These are phyloP conservation scores for Sminthopsis crassicaudata DNA, from an alignment of 2,113 vertebrate species.

Conservation along the genomic window DNA sequence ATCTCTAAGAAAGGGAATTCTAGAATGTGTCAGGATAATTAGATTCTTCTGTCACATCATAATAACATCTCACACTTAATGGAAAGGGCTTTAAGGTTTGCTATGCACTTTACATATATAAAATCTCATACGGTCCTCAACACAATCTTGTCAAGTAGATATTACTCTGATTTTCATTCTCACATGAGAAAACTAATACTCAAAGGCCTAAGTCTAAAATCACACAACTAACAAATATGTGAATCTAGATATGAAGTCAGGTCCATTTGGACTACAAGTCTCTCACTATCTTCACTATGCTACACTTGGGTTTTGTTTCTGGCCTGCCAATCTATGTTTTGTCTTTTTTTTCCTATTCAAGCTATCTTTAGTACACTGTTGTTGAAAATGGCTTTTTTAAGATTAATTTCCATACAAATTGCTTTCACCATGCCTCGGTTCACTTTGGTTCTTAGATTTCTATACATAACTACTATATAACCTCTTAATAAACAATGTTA, in stretches of 20 bases:
- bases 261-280: background rate
- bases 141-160: background rate
- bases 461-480: background rate
- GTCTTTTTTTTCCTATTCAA: background rate
- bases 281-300: background rate
- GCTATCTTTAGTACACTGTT: background rate
- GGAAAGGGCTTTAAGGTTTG: background rate
- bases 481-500: background rate
- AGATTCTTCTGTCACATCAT: background rate
- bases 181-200: constrained; percentile 5
- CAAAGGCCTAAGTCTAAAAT: background rate
- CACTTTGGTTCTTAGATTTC: background rate
- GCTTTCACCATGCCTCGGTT: background rate
- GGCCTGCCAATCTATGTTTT: background rate
- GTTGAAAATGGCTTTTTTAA: background rate
- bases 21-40: background rate
- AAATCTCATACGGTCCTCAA: constrained; percentile 16
- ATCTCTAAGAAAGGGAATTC: background rate
- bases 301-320: background rate
- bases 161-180: background rate
- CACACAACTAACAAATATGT: constrained; percentile 3
- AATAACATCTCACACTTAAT: background rate
- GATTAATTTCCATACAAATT: background rate
- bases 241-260: background rate
- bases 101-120: background rate